These are phyloP conservation scores for Artibeus jamaicensis DNA, from an alignment of 2,797 vertebrate genomes.

Conservation along the genomic window DNA sequence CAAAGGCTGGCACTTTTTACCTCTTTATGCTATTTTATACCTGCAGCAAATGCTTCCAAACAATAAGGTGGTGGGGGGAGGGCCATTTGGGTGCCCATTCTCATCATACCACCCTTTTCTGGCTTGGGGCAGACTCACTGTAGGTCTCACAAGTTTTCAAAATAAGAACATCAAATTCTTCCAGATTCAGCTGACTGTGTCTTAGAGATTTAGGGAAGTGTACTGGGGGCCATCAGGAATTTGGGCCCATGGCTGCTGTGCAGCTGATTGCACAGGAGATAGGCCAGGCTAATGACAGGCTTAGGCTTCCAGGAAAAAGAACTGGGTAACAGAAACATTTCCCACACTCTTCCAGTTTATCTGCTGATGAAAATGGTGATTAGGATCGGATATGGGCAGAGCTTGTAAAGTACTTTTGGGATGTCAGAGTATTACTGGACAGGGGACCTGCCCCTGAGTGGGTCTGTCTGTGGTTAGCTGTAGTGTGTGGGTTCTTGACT, in stretches of 20 bases:
- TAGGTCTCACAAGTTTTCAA: background rate
- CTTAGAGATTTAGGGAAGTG: background rate
- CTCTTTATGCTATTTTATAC: background rate
- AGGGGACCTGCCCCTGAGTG: background rate
- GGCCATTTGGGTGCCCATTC: no score
- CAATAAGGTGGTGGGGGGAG: background rate
- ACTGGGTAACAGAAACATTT: background rate
- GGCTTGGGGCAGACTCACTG: background rate
- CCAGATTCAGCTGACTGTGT: background rate
- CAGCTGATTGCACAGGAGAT: background rate
- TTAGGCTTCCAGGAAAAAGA: background rate
- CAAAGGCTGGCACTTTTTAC: background rate
- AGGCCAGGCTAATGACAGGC: background rate
- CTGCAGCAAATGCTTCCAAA: background rate
- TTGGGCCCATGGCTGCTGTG: background rate
- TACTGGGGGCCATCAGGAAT: background rate
- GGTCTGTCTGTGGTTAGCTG: background rate
- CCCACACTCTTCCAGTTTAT: background rate
- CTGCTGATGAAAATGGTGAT: background rate
- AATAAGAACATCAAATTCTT: background rate
- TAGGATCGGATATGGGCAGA: background rate
- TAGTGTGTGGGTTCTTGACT: background rate
- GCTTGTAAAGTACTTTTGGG: background rate
- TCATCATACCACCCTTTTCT: accelerated
- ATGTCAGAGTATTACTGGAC: background rate